phyloP scores from a whole-genome alignment of 2,113 vertebrate species.

The Eretmochelys imbricata region DNA sequence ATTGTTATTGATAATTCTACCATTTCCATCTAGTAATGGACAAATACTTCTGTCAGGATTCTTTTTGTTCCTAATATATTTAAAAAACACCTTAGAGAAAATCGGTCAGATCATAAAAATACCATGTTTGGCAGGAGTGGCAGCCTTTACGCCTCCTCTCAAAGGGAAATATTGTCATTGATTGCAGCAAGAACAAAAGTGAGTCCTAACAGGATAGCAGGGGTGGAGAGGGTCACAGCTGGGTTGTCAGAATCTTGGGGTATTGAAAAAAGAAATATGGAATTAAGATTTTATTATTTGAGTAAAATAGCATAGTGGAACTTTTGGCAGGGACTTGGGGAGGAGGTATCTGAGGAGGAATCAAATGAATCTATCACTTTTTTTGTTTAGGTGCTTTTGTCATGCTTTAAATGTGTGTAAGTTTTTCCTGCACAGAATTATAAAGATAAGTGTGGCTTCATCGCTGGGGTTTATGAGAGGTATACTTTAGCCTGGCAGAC shows the following conservation, averaged over 20 bases:
- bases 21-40: background rate
- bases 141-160: background rate
- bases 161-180: background rate
- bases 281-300: background rate
- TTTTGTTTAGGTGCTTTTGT: constrained; percentile 1
- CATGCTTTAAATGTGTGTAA: background rate
- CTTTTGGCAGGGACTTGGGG: background rate
- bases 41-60: background rate
- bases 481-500: constrained; percentile 68
- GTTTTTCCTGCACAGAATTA: background rate
- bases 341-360: background rate
- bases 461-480: constrained; percentile 52
- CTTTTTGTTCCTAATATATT: background rate
- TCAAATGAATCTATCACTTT: background rate
- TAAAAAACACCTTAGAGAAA: background rate
- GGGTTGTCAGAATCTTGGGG: background rate
- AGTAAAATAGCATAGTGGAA: constrained; percentile 6
- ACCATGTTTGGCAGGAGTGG: background rate
- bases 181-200: background rate
- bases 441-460: constrained; percentile 44
- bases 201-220: accelerated
- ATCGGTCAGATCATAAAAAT: background rate
- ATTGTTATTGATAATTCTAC: background rate
- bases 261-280: background rate
- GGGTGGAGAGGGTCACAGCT: background rate